A percentile compares a stretch with the other conserved stretches of the same genome.
These are phyloP conservation scores for Drosophila tsacasi DNA, from an alignment of 1,140 invertebrate genomes.

Conservation along the genomic window DNA sequence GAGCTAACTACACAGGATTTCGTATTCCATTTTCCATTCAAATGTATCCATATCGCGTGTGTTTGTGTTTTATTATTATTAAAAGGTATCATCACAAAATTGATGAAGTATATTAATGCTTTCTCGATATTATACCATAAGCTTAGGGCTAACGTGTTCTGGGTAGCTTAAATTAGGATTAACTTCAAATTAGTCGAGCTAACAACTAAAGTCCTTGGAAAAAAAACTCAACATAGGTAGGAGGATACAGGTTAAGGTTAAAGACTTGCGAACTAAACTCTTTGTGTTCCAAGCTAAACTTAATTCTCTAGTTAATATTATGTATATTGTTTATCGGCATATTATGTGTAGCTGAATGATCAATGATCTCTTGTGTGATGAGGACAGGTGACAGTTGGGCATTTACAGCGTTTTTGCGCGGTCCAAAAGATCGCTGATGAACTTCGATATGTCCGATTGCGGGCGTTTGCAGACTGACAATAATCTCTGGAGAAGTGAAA, in stretches of 20 bases:
- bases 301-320: constrained; percentile 58
- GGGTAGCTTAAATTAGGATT: constrained; percentile 57
- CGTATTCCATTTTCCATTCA: constrained; percentile 32
- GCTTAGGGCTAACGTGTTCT: constrained; percentile 66
- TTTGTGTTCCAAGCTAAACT: constrained; percentile 67
- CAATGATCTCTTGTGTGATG: constrained; percentile 21
- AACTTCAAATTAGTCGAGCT: constrained; percentile 54
- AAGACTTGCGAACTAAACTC: constrained; percentile 53
- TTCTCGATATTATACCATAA: constrained; percentile 39
- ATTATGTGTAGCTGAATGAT: constrained; percentile 58
- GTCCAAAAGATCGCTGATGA: constrained; percentile 94
- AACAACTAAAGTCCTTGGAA: constrained; percentile 35
- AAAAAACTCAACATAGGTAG: constrained; percentile 28
- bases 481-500: constrained; percentile 87
- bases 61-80: constrained; percentile 46
- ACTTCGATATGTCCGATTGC: constrained; percentile 95
- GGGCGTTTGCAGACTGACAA: constrained; percentile 93
- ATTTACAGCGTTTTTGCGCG: constrained; percentile 93
- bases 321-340: constrained; percentile 59
- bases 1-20: constrained; percentile 51
- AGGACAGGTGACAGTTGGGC: constrained; percentile 2
- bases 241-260: constrained; percentile 5
- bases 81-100: constrained; percentile 76
- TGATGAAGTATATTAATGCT: constrained; percentile 70
- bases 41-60: constrained; percentile 31